These are phyloP conservation scores for Sicus ferrugineus DNA, from an alignment of 2,888 invertebrate genomes.

Conservation along the genomic window DNA sequence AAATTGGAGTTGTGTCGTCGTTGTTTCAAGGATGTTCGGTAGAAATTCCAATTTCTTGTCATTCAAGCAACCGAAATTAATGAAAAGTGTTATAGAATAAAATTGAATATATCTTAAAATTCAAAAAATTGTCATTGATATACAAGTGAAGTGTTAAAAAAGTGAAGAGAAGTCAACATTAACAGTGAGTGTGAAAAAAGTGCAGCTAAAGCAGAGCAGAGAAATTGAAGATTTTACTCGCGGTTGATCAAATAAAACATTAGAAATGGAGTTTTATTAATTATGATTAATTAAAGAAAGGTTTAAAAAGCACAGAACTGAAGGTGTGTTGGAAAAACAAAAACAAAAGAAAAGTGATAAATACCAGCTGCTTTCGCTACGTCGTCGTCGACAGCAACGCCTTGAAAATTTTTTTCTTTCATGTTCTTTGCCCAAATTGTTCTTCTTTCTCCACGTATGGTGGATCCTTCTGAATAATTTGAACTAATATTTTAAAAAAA, in stretches of 20 bases:
- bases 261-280: too few relatives aligned
- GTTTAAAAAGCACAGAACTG: background rate
- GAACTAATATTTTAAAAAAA: background rate
- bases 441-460: background rate
- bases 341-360: background rate
- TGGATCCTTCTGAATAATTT: background rate
- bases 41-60: conserved; percentile 7
- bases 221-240: background rate
- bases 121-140: background rate
- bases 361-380: background rate
- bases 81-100: background rate
- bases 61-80: conserved; percentile 14
- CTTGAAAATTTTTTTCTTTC: conserved; percentile 16
- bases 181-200: background rate
- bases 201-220: background rate
- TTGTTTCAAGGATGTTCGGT: conserved; percentile 5
- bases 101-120: conserved; percentile 6
- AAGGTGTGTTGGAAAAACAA: background rate
- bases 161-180: background rate
- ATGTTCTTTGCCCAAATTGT: background rate
- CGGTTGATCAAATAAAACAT: conserved; percentile 6
- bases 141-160: background rate
- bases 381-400: conserved; percentile 11
- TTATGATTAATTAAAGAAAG: background rate
- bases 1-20: conserved; percentile 41